A percentile compares a stretch with the other conserved stretches of the same genome.
Evolutionary conservation across 2,888 invertebrate genomes (phyloP).

Genomic region (Chydorus sphaericus): DNA sequence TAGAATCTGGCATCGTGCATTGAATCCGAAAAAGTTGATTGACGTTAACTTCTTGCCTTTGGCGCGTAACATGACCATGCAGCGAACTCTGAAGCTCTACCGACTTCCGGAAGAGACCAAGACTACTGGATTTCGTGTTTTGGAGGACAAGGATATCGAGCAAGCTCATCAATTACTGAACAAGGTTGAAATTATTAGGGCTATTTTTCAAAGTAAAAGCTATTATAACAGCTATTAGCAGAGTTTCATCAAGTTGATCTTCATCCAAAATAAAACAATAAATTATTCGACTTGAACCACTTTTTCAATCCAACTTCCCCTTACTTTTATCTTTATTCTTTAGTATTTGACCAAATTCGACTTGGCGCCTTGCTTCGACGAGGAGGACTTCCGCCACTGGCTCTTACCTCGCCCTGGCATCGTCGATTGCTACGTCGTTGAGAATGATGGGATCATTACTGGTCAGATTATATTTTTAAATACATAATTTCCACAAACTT

Average conservation of each 20-base stretch:
- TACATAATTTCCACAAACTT: no score
- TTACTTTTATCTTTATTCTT: conserved; percentile 1
- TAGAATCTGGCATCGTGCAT: conserved; percentile 94
- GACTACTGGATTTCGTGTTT: conserved; percentile 48
- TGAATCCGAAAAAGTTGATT: conserved; percentile 96
- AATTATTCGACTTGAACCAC: neutral
- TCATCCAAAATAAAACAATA: conserved; percentile 9
- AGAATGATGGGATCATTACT: conserved; percentile 44
- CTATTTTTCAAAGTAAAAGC: no score
- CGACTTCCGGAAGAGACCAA: conserved; percentile 83
- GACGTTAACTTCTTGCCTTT: conserved; percentile 96
- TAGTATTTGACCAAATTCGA: conserved; percentile 76
- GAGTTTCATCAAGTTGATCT: no score
- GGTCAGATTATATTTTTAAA: conserved; percentile 26
- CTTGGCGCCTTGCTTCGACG: conserved; percentile 73
- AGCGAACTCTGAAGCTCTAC: conserved; percentile 88
- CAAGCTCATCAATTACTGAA: conserved; percentile 31
- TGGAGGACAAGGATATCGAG: conserved; percentile 33
- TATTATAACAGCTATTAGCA: no score
- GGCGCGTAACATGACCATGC: conserved; percentile 98
- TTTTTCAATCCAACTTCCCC: neutral
- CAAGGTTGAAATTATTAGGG: neutral
- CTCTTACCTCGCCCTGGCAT: conserved; percentile 81
- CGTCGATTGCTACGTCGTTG: conserved; percentile 89
- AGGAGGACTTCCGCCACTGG: conserved; percentile 94